Conservation (phyloP, 1,140 invertebrate species). For the Zophobas morio region DNA sequence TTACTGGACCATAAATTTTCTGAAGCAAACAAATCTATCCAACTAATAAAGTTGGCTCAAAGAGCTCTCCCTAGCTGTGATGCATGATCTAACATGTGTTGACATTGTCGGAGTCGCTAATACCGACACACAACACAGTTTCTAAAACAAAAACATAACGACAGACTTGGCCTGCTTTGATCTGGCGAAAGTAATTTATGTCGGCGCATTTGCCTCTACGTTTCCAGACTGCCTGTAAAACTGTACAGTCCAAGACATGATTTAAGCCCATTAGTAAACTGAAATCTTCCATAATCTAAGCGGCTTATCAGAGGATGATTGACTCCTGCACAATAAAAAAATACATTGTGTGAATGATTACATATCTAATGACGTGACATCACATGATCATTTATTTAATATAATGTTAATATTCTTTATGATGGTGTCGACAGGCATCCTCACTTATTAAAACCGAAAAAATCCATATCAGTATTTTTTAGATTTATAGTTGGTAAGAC, state of each 20-base stretch:
- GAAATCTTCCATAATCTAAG: conserved; percentile 1
- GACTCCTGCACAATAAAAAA: too few species aligned
- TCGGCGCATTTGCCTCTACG: conserved; percentile 53
- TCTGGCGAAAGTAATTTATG: conserved; percentile 63
- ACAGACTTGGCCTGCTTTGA: conserved; percentile 59
- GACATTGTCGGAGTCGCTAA: conserved; percentile 59
- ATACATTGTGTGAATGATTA: too few species aligned
- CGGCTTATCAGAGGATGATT: neutral
- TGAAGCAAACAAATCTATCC: conserved; percentile 60
- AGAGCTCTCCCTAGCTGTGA: conserved; percentile 53
- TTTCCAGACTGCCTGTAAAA: conserved; percentile 49
- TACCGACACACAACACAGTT: conserved; percentile 49
- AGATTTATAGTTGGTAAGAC: too few species aligned
- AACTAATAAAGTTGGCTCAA: conserved; percentile 57
- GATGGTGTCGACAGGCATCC: too few species aligned
- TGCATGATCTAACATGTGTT: conserved; percentile 66
- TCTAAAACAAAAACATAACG: conserved; percentile 57
- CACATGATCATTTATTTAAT: too few species aligned
- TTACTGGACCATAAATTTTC: conserved; percentile 62
- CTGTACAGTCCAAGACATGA: conserved; percentile 31
- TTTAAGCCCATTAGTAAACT: neutral
- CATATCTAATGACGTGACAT: too few species aligned
- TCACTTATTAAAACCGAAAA: too few species aligned
- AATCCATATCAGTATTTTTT: too few species aligned
- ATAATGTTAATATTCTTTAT: too few species aligned